Conservation (phyloP, 2,113 vertebrate genomes). For the Ranitomeya variabilis region DNA sequence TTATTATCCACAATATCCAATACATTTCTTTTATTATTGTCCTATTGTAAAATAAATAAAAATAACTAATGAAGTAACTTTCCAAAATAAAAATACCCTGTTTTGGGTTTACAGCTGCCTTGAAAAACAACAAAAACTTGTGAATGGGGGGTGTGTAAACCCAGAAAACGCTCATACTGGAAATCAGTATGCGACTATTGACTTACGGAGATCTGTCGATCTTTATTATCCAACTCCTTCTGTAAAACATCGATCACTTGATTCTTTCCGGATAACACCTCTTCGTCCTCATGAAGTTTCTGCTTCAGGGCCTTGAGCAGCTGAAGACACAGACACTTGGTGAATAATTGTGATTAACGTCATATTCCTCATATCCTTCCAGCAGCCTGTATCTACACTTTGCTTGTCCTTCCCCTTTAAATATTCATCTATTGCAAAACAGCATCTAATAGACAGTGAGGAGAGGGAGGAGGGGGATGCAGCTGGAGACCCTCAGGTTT, state of each 20-base stretch:
- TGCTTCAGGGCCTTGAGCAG: slow-evolving; percentile 85
- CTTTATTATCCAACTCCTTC: slow-evolving; percentile 82
- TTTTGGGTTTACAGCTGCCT: too few species aligned
- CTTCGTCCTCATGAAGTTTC: slow-evolving; percentile 90
- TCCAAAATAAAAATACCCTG: too few species aligned
- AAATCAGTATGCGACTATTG: background rate
- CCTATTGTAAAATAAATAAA: too few species aligned
- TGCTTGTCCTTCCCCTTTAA: background rate
- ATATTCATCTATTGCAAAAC: background rate
- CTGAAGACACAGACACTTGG: slow-evolving; percentile 52
- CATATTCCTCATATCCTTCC: background rate
- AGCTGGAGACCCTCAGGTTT: too few species aligned
- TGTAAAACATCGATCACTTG: slow-evolving; percentile 90
- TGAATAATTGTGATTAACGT: background rate
- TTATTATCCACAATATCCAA: too few species aligned
- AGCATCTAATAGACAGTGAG: too few species aligned
- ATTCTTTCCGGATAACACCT: slow-evolving; percentile 84
- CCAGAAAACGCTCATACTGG: too few species aligned
- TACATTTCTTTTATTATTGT: too few species aligned
- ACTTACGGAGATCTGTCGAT: slow-evolving; percentile 78
- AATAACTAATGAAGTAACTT: too few species aligned
- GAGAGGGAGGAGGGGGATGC: too few species aligned
- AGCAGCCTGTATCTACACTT: background rate
- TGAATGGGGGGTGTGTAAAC: too few species aligned
- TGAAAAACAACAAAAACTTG: too few species aligned